Conservation (phyloP, 2,888 invertebrate genomes). For the Parnassius smintheus region DNA sequence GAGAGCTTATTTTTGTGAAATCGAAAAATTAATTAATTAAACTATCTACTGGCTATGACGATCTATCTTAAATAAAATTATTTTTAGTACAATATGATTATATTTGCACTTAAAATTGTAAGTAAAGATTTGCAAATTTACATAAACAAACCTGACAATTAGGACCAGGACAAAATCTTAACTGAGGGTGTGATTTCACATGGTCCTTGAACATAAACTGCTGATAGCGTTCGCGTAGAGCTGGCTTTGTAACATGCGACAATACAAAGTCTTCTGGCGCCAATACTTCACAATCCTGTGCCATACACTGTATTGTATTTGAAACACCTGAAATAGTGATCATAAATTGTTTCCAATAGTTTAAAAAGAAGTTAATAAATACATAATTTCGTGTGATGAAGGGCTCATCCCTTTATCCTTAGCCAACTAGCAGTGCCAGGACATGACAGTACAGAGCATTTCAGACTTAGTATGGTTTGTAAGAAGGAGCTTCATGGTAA, state of each 20-base stretch:
- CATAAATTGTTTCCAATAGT: no score
- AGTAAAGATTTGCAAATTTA: not conserved
- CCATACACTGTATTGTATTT: constrained; percentile 98
- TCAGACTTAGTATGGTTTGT: no score
- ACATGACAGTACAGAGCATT: no score
- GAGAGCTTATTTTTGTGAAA: no score
- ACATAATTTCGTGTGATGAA: no score
- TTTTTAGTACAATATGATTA: no score
- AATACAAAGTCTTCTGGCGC: constrained; percentile 98
- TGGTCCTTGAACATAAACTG: constrained; percentile 98
- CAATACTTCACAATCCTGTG: constrained; percentile 94
- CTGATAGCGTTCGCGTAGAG: constrained; percentile 94
- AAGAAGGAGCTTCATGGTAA: no score
- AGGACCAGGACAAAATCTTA: constrained; percentile 97
- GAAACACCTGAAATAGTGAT: constrained; percentile 78
- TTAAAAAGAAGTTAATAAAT: no score
- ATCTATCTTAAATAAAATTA: no score
- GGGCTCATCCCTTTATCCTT: no score
- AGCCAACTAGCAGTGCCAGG: no score
- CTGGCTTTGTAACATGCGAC: constrained; percentile 90
- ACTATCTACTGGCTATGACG: not conserved
- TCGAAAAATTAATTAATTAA: not conserved
- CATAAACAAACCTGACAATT: constrained; percentile 88
- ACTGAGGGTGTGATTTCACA: constrained; percentile 94
- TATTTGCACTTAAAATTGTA: no score